Conservation (phyloP, 2,888 invertebrate genomes). For the Teleiodes luculella region DNA sequence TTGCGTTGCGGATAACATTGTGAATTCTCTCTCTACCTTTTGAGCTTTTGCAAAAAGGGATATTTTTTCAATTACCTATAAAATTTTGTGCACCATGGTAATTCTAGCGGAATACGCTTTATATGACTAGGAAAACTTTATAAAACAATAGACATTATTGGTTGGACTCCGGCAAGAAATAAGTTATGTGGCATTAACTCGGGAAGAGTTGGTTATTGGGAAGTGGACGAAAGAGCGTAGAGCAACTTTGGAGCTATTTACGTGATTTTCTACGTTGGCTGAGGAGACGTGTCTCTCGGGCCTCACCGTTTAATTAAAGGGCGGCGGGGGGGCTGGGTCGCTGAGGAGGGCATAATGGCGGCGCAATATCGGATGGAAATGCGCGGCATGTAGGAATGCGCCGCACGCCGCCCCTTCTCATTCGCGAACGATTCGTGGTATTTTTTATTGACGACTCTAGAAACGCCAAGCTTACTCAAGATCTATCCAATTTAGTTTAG, state of each 20-base stretch:
- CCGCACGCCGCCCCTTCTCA: conserved; percentile 71
- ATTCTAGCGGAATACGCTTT: too few species aligned
- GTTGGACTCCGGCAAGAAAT: conserved; percentile 5
- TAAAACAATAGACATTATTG: too few species aligned
- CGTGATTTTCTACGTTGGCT: conserved; percentile 72
- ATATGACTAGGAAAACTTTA: background rate
- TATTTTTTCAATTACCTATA: background rate
- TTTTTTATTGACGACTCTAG: conserved; percentile 77
- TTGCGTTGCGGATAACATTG: background rate
- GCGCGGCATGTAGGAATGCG: conserved; percentile 79
- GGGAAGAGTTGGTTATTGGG: conserved; percentile 38
- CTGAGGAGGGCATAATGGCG: conserved; percentile 74
- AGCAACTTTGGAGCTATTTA: conserved; percentile 68
- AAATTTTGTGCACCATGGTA: background rate
- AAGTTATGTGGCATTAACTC: conserved; percentile 14
- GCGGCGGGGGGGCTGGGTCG: conserved; percentile 59
- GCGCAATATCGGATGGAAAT: conserved; percentile 79
- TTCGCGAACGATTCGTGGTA: conserved; percentile 75
- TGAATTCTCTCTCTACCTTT: background rate
- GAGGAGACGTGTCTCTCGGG: conserved; percentile 73
- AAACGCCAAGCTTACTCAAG: conserved; percentile 54
- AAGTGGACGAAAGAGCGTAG: conserved; percentile 30
- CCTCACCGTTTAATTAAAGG: conserved; percentile 78
- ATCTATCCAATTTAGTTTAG: conserved; percentile 42
- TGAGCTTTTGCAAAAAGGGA: background rate